A percentile compares a stretch with the other conserved stretches of the same genome.
phyloP scores from a whole-genome alignment of 2,797 vertebrate genomes.

The Vireo griseus region DNA sequence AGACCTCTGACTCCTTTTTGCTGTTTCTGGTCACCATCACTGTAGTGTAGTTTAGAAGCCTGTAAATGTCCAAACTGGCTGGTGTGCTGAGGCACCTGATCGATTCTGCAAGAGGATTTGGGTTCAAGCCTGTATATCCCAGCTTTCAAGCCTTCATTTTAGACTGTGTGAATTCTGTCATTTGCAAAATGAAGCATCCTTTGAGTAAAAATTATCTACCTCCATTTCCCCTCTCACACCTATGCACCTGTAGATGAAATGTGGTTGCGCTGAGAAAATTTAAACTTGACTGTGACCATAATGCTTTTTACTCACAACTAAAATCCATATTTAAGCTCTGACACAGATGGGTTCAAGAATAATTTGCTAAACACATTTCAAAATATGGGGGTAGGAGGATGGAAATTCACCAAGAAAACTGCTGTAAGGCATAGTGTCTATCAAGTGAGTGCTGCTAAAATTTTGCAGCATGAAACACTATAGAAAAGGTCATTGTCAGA shows the following conservation, averaged over 20 bases:
- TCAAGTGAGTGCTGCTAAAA: not conserved
- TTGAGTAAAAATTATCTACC: not conserved
- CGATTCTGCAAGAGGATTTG: not conserved
- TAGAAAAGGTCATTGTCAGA: not conserved
- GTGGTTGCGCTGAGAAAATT: not conserved
- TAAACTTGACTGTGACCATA: not conserved
- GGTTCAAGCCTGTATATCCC: not conserved
- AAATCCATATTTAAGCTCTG: not conserved
- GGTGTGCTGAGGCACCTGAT: not conserved
- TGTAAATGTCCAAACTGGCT: not conserved
- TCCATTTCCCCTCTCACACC: not conserved
- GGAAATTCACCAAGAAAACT: not conserved
- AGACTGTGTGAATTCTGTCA: rapidly evolving
- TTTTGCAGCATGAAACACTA: not conserved
- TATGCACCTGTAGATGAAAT: not conserved
- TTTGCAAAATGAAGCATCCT: not conserved
- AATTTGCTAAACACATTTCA: not conserved
- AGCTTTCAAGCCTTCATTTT: not conserved
- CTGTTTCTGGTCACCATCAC: not conserved
- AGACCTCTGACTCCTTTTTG: not conserved
- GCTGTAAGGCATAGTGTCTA: not conserved
- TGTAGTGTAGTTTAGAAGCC: not conserved
- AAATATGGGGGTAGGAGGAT: not conserved
- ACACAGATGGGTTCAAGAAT: not conserved
- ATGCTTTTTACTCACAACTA: not conserved